A percentile compares a stretch with the other conserved stretches of the same genome.
Evolutionary conservation across 2,113 vertebrate species (phyloP).

Genomic region (Eulemur macaco): DNA sequence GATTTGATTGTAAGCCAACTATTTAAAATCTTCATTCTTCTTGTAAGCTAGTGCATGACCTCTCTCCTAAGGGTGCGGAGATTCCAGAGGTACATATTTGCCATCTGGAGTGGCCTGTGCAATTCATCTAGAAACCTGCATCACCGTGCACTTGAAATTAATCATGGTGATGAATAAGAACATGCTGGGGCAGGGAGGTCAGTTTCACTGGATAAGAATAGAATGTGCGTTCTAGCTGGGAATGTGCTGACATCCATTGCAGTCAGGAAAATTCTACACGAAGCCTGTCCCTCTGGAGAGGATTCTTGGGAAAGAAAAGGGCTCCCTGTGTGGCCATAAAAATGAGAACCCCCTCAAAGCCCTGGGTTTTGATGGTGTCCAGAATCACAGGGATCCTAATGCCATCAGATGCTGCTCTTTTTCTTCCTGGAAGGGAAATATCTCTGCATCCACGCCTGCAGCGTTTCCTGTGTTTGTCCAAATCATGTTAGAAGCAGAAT

Average conservation of each 20-base stretch:
- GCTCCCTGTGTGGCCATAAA: not conserved
- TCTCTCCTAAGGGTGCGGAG: not conserved
- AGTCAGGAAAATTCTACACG: not conserved
- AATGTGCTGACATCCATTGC: constrained; percentile 39
- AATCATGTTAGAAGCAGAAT: not conserved
- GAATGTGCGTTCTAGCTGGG: not conserved
- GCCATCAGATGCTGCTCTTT: not conserved
- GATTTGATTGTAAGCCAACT: not conserved
- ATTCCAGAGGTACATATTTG: not conserved
- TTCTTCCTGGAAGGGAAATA: not conserved
- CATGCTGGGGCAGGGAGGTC: constrained; percentile 13
- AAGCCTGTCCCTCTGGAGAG: not conserved
- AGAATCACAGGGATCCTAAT: not conserved
- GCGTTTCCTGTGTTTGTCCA: constrained; percentile 32
- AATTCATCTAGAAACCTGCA: not conserved
- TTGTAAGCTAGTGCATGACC: not conserved
- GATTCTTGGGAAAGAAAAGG: not conserved
- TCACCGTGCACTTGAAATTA: not conserved
- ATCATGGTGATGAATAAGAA: constrained; percentile 8
- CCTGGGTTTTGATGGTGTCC: not conserved
- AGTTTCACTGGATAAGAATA: constrained; percentile 56
- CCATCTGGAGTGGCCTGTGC: constrained; percentile 17
- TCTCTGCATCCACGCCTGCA: not conserved
- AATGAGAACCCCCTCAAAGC: not conserved
- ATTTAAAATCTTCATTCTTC: not conserved